These are phyloP conservation scores for Steinernema scapterisci DNA, from an alignment of 2,888 invertebrate genomes.

Conservation along the genomic window DNA sequence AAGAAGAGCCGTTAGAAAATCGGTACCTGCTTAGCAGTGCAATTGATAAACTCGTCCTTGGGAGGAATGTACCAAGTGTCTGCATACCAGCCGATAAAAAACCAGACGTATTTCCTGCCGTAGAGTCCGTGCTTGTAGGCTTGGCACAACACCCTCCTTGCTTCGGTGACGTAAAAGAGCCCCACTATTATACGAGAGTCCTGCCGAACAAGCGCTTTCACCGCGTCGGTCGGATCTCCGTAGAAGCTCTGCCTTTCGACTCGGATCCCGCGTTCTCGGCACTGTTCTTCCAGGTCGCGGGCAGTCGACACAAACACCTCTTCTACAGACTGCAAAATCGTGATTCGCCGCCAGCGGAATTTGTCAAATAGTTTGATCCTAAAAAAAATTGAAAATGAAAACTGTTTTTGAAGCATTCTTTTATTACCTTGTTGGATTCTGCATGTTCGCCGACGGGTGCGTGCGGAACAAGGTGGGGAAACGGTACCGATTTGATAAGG, in stretches of 20 bases:
- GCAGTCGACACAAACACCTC: conserved; percentile 83
- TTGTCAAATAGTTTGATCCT: conserved; percentile 92
- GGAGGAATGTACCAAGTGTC: conserved; percentile 96
- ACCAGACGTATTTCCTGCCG: conserved; percentile 96
- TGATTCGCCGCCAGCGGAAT: conserved; percentile 95
- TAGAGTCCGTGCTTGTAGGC: conserved; percentile 86
- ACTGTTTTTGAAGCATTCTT: too few species aligned
- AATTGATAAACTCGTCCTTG: conserved; percentile 80
- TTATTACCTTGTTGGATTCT: conserved; percentile 71
- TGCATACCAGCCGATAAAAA: conserved; percentile 99
- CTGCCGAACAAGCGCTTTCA: conserved; percentile 85
- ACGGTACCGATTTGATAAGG: conserved; percentile 90
- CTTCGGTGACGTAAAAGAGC: conserved; percentile 96
- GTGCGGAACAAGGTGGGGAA: conserved; percentile 98
- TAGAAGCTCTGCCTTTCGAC: conserved; percentile 95
- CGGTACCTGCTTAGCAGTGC: conserved; percentile 77
- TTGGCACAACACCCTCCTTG: conserved; percentile 92
- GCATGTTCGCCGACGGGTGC: conserved; percentile 97
- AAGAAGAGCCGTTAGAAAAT: background rate
- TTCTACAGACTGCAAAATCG: conserved; percentile 95
- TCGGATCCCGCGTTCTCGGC: conserved; percentile 88
- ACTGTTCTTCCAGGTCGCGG: conserved; percentile 87
- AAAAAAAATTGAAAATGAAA: too few species aligned
- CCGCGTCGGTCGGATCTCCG: conserved; percentile 90
- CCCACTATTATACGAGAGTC: conserved; percentile 98